Evolutionary conservation across 2,888 invertebrate genomes (phyloP).

Genomic region (Diplolepis rosae): DNA sequence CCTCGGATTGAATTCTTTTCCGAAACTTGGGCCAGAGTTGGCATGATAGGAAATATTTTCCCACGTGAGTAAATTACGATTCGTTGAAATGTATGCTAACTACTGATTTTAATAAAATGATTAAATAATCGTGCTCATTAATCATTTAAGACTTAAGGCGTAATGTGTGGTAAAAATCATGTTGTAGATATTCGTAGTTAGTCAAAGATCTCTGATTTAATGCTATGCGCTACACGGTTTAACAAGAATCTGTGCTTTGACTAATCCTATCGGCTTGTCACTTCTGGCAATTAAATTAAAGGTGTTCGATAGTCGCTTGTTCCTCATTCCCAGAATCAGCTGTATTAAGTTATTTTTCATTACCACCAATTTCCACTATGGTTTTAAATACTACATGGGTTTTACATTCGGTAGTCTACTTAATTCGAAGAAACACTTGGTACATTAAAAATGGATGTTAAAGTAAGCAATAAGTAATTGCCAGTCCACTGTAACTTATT

Average conservation of each 20-base stretch:
- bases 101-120: background rate
- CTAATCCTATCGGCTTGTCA: constrained; percentile 36
- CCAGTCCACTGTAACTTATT: background rate
- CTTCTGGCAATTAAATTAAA: constrained; percentile 51
- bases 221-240: background rate
- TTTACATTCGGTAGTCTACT: constrained; percentile 3
- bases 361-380: background rate
- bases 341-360: constrained; percentile 1
- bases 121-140: constrained; percentile 6
- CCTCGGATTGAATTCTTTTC: too few species aligned
- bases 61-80: background rate
- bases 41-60: too few species aligned
- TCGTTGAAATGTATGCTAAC: background rate
- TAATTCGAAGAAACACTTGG: background rate
- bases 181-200: background rate
- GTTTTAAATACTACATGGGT: background rate
- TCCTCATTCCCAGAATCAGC: constrained; percentile 18
- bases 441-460: background rate
- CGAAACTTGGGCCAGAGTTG: too few species aligned
- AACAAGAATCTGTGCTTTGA: background rate
- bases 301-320: constrained; percentile 40
- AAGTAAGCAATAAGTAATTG: background rate
- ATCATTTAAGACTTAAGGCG: constrained; percentile 12
- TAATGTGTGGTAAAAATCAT: constrained; percentile 17
- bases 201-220: constrained; percentile 14